A percentile compares a stretch with the other conserved stretches of the same genome.
Evolutionary conservation across 2,797 vertebrate species (phyloP).

Genomic region (Dendrocincla fuliginosa): DNA sequence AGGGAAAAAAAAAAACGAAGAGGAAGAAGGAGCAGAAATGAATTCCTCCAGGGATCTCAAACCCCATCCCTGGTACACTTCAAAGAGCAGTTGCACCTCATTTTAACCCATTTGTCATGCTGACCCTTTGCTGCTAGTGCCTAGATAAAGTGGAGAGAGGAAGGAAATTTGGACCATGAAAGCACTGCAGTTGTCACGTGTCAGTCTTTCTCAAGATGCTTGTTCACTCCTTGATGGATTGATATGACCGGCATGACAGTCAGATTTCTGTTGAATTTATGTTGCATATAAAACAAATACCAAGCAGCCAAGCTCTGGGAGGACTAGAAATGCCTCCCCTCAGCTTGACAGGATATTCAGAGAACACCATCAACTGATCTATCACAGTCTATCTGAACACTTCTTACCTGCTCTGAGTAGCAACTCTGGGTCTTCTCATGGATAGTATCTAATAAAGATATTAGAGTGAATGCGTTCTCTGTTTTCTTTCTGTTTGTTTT

Average conservation of each 20-base stretch:
- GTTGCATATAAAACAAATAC: conserved; percentile 6
- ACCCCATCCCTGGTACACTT: background rate
- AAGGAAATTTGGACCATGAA: background rate
- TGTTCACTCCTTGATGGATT: background rate
- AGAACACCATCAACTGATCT: background rate
- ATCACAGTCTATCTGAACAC: background rate
- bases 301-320: background rate
- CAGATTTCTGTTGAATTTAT: conserved; percentile 11
- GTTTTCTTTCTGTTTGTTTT: background rate
- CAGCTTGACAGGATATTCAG: background rate
- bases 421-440: background rate
- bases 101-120: background rate
- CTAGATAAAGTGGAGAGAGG: background rate
- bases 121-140: background rate
- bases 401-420: background rate
- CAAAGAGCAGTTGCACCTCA: background rate
- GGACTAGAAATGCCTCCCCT: background rate
- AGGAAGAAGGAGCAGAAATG: background rate
- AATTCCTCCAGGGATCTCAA: background rate
- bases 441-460: background rate
- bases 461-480: background rate
- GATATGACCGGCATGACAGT: rapidly evolving
- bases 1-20: background rate
- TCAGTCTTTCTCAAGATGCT: background rate
- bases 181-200: background rate